These are phyloP conservation scores for Perizoma flavofasciatum DNA, from an alignment of 2,888 invertebrate genomes.

Conservation along the genomic window DNA sequence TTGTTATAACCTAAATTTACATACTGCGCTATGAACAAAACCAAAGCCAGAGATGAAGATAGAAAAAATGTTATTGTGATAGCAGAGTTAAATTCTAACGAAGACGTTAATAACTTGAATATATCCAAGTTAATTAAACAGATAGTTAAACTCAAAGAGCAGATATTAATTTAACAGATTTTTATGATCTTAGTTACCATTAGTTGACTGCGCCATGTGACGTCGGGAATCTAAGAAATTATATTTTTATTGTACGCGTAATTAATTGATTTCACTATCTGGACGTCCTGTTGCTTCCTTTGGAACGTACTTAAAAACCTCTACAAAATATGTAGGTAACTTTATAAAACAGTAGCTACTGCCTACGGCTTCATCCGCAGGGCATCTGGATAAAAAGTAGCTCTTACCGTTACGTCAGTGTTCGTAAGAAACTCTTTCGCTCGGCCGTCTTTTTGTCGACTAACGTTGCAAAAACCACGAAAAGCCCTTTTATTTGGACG, in stretches of 20 bases:
- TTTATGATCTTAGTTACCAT: conserved; percentile 43
- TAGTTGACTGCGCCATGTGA: conserved; percentile 31
- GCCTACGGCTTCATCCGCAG: too few relatives aligned
- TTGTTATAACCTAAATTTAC: conserved; percentile 46
- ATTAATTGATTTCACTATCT: conserved; percentile 11
- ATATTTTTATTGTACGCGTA: conserved; percentile 4
- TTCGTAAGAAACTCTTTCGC: too few relatives aligned
- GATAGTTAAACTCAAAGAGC: conserved; percentile 49
- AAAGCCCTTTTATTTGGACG: too few relatives aligned
- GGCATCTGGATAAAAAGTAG: too few relatives aligned
- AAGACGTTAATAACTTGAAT: conserved; percentile 50
- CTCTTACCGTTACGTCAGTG: too few relatives aligned
- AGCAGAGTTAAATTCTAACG: conserved; percentile 58
- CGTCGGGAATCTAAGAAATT: conserved; percentile 27
- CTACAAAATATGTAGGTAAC: too few relatives aligned
- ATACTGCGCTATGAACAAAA: conserved; percentile 31
- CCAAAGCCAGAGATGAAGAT: conserved; percentile 18
- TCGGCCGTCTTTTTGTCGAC: too few relatives aligned
- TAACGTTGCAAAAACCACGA: too few relatives aligned
- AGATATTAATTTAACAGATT: conserved; percentile 55
- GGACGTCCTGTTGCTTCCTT: conserved; percentile 2
- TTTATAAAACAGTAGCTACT: too few relatives aligned
- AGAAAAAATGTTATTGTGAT: conserved; percentile 60
- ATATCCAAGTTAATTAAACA: conserved; percentile 57
- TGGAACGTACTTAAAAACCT: background rate